Conservation (phyloP, 2,797 vertebrate genomes). For the Alosa sapidissima region DNA sequence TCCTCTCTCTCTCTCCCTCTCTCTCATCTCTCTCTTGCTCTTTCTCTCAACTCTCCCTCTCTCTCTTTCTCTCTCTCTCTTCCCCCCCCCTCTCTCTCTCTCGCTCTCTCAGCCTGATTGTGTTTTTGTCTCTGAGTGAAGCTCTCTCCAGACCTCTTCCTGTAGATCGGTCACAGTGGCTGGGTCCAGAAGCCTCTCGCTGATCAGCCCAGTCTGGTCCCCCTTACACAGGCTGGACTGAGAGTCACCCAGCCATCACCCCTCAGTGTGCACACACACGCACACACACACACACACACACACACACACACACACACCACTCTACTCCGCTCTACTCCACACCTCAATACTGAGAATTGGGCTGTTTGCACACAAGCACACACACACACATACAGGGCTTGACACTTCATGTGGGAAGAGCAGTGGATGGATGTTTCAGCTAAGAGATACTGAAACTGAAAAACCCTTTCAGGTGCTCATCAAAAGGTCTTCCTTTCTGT, state of each 20-base stretch:
- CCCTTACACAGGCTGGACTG: conserved; percentile 13
- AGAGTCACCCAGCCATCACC: not conserved
- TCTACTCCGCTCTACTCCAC: not conserved
- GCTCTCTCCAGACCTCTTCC: conserved; percentile 50
- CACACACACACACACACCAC: too few species aligned
- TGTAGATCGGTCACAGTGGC: conserved; percentile 62
- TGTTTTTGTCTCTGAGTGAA: conserved; percentile 40
- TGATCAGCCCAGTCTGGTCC: conserved; percentile 64
- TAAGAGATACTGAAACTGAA: not conserved
- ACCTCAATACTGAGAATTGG: not conserved
- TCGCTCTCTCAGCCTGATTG: conserved; percentile 36
- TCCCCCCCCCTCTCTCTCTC: not conserved
- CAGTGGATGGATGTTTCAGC: not conserved
- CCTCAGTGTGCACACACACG: too few species aligned
- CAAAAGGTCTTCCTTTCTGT: not conserved
- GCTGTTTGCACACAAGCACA: not conserved
- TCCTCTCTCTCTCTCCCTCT: not conserved
- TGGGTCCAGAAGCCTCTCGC: conserved; percentile 61
- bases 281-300: too few species aligned
- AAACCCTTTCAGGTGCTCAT: not conserved
- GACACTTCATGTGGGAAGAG: not conserved
- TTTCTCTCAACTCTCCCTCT: too few species aligned
- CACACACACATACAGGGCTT: not conserved
- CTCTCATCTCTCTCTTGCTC: not conserved
- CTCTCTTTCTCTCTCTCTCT: not conserved